A percentile compares a stretch with the other conserved stretches of the same genome.
Evolutionary conservation across 2,888 invertebrate genomes (phyloP).

Genomic region (Suillia variegata): DNA sequence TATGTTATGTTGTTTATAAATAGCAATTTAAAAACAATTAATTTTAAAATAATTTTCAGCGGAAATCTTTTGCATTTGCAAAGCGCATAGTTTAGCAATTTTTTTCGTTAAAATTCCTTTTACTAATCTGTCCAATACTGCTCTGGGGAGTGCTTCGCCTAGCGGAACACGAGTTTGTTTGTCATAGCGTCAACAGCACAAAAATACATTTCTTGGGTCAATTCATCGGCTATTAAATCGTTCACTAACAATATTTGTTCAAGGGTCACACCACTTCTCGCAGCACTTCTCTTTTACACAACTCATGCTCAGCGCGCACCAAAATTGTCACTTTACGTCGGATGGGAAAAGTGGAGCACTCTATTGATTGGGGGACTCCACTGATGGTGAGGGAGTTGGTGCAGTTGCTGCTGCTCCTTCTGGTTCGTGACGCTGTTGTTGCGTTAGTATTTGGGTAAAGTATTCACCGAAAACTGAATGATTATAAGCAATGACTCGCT

Average conservation of each 20-base stretch:
- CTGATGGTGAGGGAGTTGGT: neutral
- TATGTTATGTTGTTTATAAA: neutral
- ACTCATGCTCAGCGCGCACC: slow-evolving; percentile 6
- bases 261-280: too few species aligned
- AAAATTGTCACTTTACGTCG: neutral
- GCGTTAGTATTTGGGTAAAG: slow-evolving; percentile 51
- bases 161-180: neutral
- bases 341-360: neutral
- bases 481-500: slow-evolving; percentile 58
- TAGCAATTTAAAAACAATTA: slow-evolving; percentile 4
- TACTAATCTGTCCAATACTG: slow-evolving; percentile 6
- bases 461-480: slow-evolving; percentile 60
- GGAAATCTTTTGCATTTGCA: too few species aligned
- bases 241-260: too few species aligned
- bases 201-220: too few species aligned
- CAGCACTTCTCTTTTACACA: neutral
- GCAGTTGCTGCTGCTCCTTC: slow-evolving; percentile 1
- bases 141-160: slow-evolving; percentile 3
- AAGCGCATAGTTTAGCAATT: too few species aligned
- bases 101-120: too few species aligned
- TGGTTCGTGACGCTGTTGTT: slow-evolving; percentile 27
- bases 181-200: neutral
- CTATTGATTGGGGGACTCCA: neutral
- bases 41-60: slow-evolving; percentile 6
- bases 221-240: too few species aligned